phyloP scores from a whole-genome alignment of 2,888 invertebrate genomes.

The Calameuta pallipes region DNA sequence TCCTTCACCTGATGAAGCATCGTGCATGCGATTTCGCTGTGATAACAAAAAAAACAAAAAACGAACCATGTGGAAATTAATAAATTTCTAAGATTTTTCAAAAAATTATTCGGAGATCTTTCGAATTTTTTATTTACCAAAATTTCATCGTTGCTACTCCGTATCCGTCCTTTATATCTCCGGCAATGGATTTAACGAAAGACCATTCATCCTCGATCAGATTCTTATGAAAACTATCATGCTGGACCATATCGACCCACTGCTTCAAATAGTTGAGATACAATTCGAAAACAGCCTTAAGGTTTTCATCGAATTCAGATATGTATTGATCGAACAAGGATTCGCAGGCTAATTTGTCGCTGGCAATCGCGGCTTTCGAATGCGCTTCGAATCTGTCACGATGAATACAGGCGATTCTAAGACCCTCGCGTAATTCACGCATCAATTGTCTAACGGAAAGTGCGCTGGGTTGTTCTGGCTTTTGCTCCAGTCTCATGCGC shows the following conservation, averaged over 20 bases:
- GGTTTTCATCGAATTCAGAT: conserved; percentile 80
- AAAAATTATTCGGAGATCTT: background rate
- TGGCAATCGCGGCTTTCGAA: conserved; percentile 71
- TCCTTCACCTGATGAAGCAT: conserved; percentile 69
- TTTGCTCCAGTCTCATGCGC: conserved; percentile 83
- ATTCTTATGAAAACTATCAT: conserved; percentile 76
- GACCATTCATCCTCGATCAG: conserved; percentile 89
- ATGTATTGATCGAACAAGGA: conserved; percentile 72
- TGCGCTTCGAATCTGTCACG: conserved; percentile 81
- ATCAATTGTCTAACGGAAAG: conserved; percentile 89
- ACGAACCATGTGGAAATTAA: background rate
- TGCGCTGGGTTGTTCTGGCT: conserved; percentile 85
- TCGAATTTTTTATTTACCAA: conserved; percentile 69
- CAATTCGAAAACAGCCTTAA: conserved; percentile 80
- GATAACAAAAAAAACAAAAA: conserved; percentile 34
- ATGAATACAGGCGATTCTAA: conserved; percentile 85
- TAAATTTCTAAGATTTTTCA: background rate
- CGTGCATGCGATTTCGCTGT: conserved; percentile 68
- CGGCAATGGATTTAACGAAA: conserved; percentile 83
- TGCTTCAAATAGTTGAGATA: conserved; percentile 89
- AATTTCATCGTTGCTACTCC: conserved; percentile 81
- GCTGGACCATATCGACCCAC: conserved; percentile 79
- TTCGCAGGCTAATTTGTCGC: conserved; percentile 66
- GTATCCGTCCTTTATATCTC: conserved; percentile 81
- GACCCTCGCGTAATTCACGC: conserved; percentile 90